Base-by-base conservation (phyloP, 2,888 invertebrate species). In the Ochropleura plecta region DNA sequence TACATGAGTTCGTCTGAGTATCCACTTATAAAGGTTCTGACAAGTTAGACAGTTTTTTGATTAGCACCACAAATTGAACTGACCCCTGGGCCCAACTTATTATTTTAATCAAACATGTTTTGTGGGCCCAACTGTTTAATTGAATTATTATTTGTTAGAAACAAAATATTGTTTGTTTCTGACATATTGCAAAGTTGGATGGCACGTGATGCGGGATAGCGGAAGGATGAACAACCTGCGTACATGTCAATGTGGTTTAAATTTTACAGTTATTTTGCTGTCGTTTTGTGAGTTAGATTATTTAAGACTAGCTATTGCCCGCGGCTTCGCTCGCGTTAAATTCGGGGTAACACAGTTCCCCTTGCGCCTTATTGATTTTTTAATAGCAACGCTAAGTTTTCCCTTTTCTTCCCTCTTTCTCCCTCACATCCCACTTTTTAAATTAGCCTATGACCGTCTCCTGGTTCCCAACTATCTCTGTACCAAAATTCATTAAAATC, bases 71-170 rank as follows among this genome's bases (percentile, higher is more conserved):
- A 72, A 73, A 55, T 78, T 55, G 66, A 67, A 67, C 55, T 68
- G 70, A 82, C 73, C 70, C 66, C 20, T 42, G 60, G 20, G 42
- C 18, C 30, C 40, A 60, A 76, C 68, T 73, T 82, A 72, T 84
- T 66, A 75, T 82, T 84, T 73, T 76, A 81, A 86, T 86, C 69
- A 86, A 85, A 81, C 68, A 78, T 70, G 65, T 80, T 76, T 77
- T 72, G 73, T 62, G 66, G 49, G 14, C 59, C 73, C 30, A 73
- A 76, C 64, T 70, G 62, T 74, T 73, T 75, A 76, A 82, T 80
- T 82, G 69, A 86, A 80, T 86, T 82, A 80, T 73, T 55, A 84
- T 84, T 83, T 70, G 86, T 74, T 83, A 42, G 46, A 49, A 75
- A 77, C 74, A 73, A 79, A 80, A 76, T 70, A 78, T 82, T 79